Evolutionary conservation across 30 jellyfish, hydroid and myxozoan species (phyloP), one percentile per base, ranked within the genome.

Genomic region (Euphysa ruthae): DNA sequence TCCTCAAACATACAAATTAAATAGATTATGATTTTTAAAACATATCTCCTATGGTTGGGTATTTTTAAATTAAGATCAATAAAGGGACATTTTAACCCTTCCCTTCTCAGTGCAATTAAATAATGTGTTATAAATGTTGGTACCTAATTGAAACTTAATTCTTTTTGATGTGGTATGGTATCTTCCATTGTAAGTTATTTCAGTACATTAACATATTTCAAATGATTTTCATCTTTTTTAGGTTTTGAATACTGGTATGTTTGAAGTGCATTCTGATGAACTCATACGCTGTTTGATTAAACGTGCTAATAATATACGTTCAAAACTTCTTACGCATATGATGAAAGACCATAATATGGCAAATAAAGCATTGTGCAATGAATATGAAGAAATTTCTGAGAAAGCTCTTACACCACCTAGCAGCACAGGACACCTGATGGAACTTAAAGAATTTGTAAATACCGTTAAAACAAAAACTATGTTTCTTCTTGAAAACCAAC

Each of bases 361-460:
- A 58, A 85, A 85, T 64, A 72, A 85, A 66, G 74, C 70, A 82
- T 49, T 87, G 28, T 87, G 93, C 55, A 88, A 79, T 31, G 93
- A 71, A 28, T 87, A 87, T 52, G 97, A 87, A 52, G 76, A 79
- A 35, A 87, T 87, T 21, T 93, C 97, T 20, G 97, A 76, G 42
- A 87, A 87, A 52, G 97, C 97, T 21, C 62, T 87, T 50, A 87
- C 97, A 0, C 50, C 97, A 5, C 94, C 97, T 5, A 83, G 93
- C 6, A 87, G 82, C 79, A 87, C 97, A 0, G 97, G 79, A 0
- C 97, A 87, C 57, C 43, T 87, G 6, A 87, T 87, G 93, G 97
- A 87, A 34, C 80, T 87, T 19, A 87, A 73, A 82, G 72, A 66
- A 25, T 87, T 34, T 83, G 73, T 87, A 26, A 91, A 78, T 23